Conservation (phyloP, 2,797 vertebrate species). For the Sebastes umbrosus region DNA sequence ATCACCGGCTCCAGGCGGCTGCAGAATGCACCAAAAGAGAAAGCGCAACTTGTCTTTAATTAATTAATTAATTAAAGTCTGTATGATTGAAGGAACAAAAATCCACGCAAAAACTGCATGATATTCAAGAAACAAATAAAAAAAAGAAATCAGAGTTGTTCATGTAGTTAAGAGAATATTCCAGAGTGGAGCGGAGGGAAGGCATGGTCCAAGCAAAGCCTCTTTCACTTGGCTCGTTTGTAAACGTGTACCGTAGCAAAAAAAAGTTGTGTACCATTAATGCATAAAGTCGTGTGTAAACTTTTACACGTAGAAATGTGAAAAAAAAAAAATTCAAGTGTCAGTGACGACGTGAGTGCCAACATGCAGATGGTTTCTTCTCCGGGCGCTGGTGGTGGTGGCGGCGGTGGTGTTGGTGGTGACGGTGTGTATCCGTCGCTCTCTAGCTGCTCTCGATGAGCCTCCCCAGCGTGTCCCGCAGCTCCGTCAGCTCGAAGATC, state of each 20-base stretch:
- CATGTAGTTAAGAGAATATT: neutral
- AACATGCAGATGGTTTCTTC: slow-evolving; percentile 28
- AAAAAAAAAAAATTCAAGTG: slow-evolving; percentile 52
- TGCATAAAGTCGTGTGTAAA: slow-evolving; percentile 61
- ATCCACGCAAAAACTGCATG: slow-evolving; percentile 19
- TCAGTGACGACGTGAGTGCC: slow-evolving; percentile 25
- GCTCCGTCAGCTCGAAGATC: slow-evolving; percentile 96
- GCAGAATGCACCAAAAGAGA: neutral
- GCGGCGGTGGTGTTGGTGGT: slow-evolving; percentile 21
- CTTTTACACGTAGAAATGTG: slow-evolving; percentile 27
- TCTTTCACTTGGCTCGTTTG: slow-evolving; percentile 45
- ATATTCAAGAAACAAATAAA: slow-evolving; percentile 8
- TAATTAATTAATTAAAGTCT: neutral
- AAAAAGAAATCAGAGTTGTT: neutral
- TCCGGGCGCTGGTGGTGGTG: slow-evolving; percentile 30
- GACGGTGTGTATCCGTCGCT: slow-evolving; percentile 18
- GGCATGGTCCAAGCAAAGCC: slow-evolving; percentile 47
- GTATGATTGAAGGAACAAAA: neutral
- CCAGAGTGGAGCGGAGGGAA: slow-evolving; percentile 53
- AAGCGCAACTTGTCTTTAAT: neutral
- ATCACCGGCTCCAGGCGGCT: neutral
- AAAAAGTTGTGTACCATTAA: slow-evolving; percentile 27
- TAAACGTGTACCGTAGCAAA: slow-evolving; percentile 57
- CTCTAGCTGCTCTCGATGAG: slow-evolving; percentile 92
- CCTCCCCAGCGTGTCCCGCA: slow-evolving; percentile 93